phyloP scores from a whole-genome alignment of 2,888 invertebrate genomes.

The Trichopria drosophilae region DNA sequence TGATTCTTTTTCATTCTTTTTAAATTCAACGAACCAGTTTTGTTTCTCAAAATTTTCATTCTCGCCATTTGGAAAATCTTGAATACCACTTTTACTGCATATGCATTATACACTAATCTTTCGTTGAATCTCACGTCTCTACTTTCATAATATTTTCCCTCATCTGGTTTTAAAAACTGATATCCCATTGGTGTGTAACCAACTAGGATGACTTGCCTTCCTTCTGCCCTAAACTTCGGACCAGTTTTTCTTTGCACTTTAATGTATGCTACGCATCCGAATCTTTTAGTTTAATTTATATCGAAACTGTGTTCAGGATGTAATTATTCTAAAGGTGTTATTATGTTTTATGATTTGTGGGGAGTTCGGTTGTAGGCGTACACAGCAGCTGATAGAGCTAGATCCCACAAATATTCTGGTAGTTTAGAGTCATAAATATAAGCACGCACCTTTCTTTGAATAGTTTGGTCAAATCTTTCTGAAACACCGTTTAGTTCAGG shows the following conservation, averaged over 20 bases:
- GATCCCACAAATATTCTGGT: constrained; percentile 37
- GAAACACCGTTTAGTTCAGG: constrained; percentile 1
- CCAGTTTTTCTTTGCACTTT: too few species aligned
- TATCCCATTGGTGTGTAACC: background rate
- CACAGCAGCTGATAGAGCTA: too few species aligned
- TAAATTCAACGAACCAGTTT: background rate
- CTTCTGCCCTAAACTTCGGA: background rate
- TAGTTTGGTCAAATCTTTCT: constrained; percentile 27
- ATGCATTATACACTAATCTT: too few species aligned
- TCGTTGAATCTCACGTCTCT: too few species aligned
- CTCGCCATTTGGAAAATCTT: background rate
- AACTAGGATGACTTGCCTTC: background rate
- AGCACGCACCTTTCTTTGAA: constrained; percentile 24
- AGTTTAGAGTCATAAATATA: constrained; percentile 11
- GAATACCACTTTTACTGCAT: background rate
- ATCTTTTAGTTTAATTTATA: constrained; percentile 16
- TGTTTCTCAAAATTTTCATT: background rate
- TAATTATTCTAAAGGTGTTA: constrained; percentile 16
- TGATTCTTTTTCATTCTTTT: background rate
- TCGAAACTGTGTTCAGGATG: constrained; percentile 11
- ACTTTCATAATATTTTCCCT: too few species aligned
- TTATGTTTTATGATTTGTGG: too few species aligned
- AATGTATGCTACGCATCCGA: too few species aligned
- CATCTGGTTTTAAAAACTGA: too few species aligned
- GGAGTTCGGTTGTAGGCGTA: too few species aligned